Evolutionary conservation across 2,888 invertebrate genomes (phyloP).

Genomic region (Sinelater perroti): DNA sequence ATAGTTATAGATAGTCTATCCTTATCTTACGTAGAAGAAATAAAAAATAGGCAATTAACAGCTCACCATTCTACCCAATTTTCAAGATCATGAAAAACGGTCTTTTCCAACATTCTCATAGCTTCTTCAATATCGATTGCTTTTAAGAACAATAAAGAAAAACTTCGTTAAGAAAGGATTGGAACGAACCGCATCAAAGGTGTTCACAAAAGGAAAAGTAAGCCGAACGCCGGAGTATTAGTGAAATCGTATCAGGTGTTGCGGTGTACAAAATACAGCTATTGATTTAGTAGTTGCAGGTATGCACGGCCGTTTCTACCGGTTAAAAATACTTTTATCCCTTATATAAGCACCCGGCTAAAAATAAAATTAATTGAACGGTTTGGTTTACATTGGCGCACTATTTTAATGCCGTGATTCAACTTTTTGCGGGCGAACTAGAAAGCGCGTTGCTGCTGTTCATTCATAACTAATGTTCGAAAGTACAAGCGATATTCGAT

Average conservation of each 20-base stretch:
- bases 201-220: too few species aligned
- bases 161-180: too few species aligned
- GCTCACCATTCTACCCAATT: too few species aligned
- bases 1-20: too few species aligned
- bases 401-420: constrained; percentile 10
- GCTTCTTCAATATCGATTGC: too few species aligned
- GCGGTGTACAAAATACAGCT: background rate
- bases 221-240: too few species aligned
- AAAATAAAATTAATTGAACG: constrained; percentile 13
- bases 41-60: too few species aligned
- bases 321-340: constrained; percentile 11
- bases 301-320: background rate
- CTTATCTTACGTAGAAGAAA: too few species aligned
- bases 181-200: too few species aligned
- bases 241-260: background rate
- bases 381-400: constrained; percentile 12
- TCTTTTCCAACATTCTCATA: too few species aligned
- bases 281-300: background rate
- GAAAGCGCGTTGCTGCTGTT: constrained; percentile 4
- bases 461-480: constrained; percentile 1
- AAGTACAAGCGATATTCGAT: background rate
- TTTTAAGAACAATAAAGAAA: too few species aligned
- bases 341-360: constrained; percentile 1
- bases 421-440: constrained; percentile 4
- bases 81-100: too few species aligned